phyloP scores from a whole-genome alignment of 2,113 vertebrate genomes.

The Gadus macrocephalus region DNA sequence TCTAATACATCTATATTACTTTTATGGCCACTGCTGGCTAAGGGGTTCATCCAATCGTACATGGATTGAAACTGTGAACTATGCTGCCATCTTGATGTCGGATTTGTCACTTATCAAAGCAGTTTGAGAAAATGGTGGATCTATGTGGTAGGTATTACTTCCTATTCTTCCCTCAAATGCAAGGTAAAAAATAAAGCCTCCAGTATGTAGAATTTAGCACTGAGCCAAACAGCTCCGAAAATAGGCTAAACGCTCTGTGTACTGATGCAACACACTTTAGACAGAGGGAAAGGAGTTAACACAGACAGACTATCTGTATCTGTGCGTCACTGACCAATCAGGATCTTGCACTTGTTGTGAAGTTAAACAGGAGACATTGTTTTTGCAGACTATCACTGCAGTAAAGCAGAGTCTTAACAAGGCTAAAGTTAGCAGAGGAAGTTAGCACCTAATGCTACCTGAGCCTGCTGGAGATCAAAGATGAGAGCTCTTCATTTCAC shows the following conservation, averaged over 20 bases:
- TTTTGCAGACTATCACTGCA: not conserved
- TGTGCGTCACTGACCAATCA: no score
- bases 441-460: conserved; percentile 63
- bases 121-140: conserved; percentile 13
- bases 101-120: conserved; percentile 14
- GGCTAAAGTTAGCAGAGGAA: conserved; percentile 61
- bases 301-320: no score
- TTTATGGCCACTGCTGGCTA: no score
- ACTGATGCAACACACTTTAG: not conserved
- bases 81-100: conserved; percentile 10
- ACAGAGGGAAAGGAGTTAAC: conserved; percentile 8
- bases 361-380: no score
- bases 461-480: conserved; percentile 55
- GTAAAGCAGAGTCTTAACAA: conserved; percentile 32
- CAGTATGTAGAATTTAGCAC: conserved; percentile 49
- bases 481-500: conserved; percentile 57
- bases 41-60: no score
- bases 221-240: conserved; percentile 55
- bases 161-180: conserved; percentile 30
- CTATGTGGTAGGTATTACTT: conserved; percentile 12
- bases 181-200: conserved; percentile 34
- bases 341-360: no score
- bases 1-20: no score
- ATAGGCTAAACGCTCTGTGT: conserved; percentile 15
- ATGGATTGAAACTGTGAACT: no score